Evolutionary conservation across 2,888 invertebrate species (phyloP), one percentile per base, ranked within the genome.

Genomic region (Atethmia centrago): DNA sequence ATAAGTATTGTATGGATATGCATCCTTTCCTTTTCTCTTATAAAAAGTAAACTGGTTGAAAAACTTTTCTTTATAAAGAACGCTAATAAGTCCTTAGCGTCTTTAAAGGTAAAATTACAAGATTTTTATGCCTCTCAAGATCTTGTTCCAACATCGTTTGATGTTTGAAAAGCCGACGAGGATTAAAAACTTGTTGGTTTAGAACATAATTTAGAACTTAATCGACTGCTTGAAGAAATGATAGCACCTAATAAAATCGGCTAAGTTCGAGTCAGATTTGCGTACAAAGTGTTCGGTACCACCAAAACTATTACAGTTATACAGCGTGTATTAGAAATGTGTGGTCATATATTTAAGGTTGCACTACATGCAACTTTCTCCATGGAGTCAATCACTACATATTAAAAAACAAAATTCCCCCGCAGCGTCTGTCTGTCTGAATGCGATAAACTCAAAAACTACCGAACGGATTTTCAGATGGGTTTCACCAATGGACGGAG

Each of bases 81-180:
- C 63, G 40, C 40, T 79, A 76, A 74, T 82, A 69, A 72, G 55
- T 40, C 55, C 45, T 53, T 40, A 63, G 0, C 25, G 53, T 58
- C 62, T 79, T 75, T 71, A 40, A 31, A 45, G 78, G 56, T 68
- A 70, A 80, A 71, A 68, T 86, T 71, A 73, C 71, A 84, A 68
- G 72, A 62, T 53, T 59, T 74, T 83, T 66, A 45, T 69, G n/a
- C 55, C 71, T 55, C 42, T 68, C 65, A 58, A 71, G 63, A 51
- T 53, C 40, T 64, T 67, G 45, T 47, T 58, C 21, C 55, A 72
- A 79, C 45, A 56, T 51, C 76, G 25, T 83, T 79, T 79, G 86
- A 80, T 69, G 68, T 73, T 71, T 51, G 21, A 79, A 47, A 40
- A 59, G 40, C 31, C 21, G 25, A 36, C 14, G 25, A 31, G 21